Evolutionary conservation across 2,797 vertebrate species (phyloP), one percentile per base, ranked within the genome.

Genomic region (Chromis chromis): DNA sequence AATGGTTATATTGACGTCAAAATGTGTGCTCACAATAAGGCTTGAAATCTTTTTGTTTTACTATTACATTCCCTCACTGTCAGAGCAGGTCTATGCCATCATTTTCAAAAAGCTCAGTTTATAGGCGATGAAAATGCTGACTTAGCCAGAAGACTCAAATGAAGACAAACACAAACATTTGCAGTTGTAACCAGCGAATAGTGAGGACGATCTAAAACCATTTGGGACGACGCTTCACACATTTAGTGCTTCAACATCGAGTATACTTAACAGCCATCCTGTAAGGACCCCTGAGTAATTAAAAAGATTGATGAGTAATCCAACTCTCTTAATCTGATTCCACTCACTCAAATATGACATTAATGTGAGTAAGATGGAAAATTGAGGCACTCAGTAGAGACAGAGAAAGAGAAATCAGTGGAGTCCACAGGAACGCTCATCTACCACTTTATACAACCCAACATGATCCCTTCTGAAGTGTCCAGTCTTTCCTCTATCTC

Each of bases 361-460:
- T 22, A 49, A 40, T 64, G 27, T 55, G 27, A 59, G 52, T 54
- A 52, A 64, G 33, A 36, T 11, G 33, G 33, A 36, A 36, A 36
- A 36, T 3, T 36, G 33, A 36, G 33, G 33, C 33, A 36, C 33
- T 36, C 33, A 36, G 33, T 12, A 10, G 33, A 33, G 66, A 72
- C 25, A 61, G 25, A 5, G 1, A 11, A 44, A 31, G 16, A 82
- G 55, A 73, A 48, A 22, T 25, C 52, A 76, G 68, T 28, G 49
- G 53, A 36, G 60, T 79, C 53, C 70, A 44, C 57, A 78, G 57
- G 58, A 82, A 61, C 46, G 61, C 74, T 84, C 75, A 76, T 72
- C 55, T 59, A 64, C 60, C 62, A 55, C 73, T 74, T 64, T 52
- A 82, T 64, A 74, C 65, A 39, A 66, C 10, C 39, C 68, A 59